Base-by-base conservation (phyloP, 2,888 invertebrate genomes). In the Argyresthia goedartella region DNA sequence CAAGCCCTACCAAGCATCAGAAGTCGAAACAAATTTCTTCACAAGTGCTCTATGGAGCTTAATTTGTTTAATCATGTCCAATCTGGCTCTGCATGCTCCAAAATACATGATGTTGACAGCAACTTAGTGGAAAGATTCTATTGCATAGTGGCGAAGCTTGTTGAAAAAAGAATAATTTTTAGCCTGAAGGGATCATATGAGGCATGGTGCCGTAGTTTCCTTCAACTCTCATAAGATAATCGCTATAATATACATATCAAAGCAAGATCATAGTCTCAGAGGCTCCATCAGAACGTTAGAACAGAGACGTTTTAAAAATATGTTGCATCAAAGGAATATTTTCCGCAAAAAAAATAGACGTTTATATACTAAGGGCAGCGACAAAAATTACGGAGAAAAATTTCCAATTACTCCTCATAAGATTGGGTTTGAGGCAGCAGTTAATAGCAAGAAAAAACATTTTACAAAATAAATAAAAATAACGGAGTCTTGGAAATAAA, bases 151-250 rank as follows among this genome's bases (percentile, higher is more conserved):
- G 62, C 63, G 6, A 66, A 66, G 56, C 60, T 60, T 53, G 60
- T 65, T 34, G 69, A 66, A 25, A 71, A 71, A 57, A 52, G 67
- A 48, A 57, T 68, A 3, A 68, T 71, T 54, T 63, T 59, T 46
- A 4, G 60, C 33, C 14, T 36, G 13, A 39, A 46, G 44, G 16
- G 53, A 34, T 49, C 60, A 2, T 73, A 69, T 54, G 51, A 63
- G 57, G 57, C 59, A 54, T 44, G 54, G 62, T 47, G 65, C 71
- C 14, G 64, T 59, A 9, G 54, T 69, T 11, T 54, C 59, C 25
- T 66, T 61, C 50, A 69, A 70, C 41, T 52, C 52, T n/a, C 51
- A 57, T 25, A 55, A 50, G 34, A 1, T 45, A 8, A 36, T 57
- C 1, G 52, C 47, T 4, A 11, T 9, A 10, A 13, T 56, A 8